Evolutionary conservation across 2,888 invertebrate genomes (phyloP).

Genomic region (Drosophila tripunctata): DNA sequence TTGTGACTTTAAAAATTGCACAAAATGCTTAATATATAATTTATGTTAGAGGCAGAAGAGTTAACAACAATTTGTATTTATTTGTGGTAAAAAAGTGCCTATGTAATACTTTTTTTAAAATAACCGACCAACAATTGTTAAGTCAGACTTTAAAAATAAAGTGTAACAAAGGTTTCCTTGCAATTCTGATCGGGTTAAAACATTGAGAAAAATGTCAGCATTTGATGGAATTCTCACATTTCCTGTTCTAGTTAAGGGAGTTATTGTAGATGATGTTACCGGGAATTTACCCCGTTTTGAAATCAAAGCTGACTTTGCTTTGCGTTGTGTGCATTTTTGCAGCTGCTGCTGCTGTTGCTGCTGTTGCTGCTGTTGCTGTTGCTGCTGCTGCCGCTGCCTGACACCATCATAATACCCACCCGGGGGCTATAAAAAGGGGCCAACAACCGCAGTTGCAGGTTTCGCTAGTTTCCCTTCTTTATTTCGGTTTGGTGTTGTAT

Average conservation of each 20-base stretch:
- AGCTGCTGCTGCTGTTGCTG: slow-evolving; percentile 38
- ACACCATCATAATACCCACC: slow-evolving; percentile 52
- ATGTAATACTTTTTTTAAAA: too few species aligned
- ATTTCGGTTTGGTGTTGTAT: slow-evolving; percentile 30
- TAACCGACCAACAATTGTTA: background rate
- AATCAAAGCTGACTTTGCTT: slow-evolving; percentile 38
- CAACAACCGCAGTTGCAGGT: slow-evolving; percentile 65
- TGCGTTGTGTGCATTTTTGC: slow-evolving; percentile 47
- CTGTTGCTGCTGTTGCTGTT: slow-evolving; percentile 41
- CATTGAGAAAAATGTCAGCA: background rate
- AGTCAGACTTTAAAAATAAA: too few species aligned
- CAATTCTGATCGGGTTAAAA: background rate
- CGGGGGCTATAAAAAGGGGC: slow-evolving; percentile 61
- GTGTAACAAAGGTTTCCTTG: background rate
- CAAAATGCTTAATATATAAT: too few species aligned
- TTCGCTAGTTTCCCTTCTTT: slow-evolving; percentile 49
- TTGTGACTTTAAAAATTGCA: too few species aligned
- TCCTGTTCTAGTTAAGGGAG: background rate
- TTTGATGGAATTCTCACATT: background rate
- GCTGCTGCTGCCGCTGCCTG: slow-evolving; percentile 41
- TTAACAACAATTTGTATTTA: too few species aligned
- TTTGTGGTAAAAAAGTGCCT: too few species aligned
- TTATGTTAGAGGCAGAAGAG: too few species aligned
- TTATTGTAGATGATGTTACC: slow-evolving; percentile 14
- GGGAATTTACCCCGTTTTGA: slow-evolving; percentile 7